Base-by-base conservation (phyloP, 1,140 invertebrate genomes). In the Coptotermes formosanus region DNA sequence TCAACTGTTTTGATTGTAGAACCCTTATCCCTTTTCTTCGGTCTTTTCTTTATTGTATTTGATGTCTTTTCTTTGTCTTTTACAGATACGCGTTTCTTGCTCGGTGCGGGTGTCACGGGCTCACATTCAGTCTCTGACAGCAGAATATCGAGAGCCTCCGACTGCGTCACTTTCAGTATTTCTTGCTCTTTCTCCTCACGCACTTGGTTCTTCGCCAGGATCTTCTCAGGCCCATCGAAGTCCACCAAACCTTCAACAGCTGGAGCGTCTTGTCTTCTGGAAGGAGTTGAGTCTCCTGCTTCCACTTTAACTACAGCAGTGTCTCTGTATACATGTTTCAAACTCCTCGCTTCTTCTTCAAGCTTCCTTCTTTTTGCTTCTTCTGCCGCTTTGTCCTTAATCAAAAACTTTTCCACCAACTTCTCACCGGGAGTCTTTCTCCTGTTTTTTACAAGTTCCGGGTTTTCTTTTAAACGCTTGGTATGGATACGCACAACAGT, bases 401-500 rank as follows among this genome's bases (percentile, higher is more conserved):
- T 95, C 23, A 94, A 90, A 90, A 96, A 96, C 89, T 96, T 95
- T 89, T 96, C 95, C 16, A 95, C 92, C n/a, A 96, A 89, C 85
- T 95, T 90, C 86, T 95, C 94, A 2, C 95, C 95, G 0, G 95
- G 92, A 0, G 94, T 93, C 88, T 95, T 96, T 87, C 93, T 91
- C 21, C 91, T 90, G 12, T 87, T 89, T 38, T 90, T 89, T 38
- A 89, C 87, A 14, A 92, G 64, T 0, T 90, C 90, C 0, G 92
- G 92, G 85, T 92, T 92, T 81, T 92, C 91, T 86, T 93, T 93
- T 85, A 93, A 86, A 48, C 89, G 89, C 82, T 90, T 91, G 9
- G 95, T 96, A 86, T 94, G 94, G 45, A 96, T 90, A 64, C 95
- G 91, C 7, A 96, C 94, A 6, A 95, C 94, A 3, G 95, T 92